Evolutionary conservation across 2,888 invertebrate species (phyloP).

Genomic region (Nudaria mundana): DNA sequence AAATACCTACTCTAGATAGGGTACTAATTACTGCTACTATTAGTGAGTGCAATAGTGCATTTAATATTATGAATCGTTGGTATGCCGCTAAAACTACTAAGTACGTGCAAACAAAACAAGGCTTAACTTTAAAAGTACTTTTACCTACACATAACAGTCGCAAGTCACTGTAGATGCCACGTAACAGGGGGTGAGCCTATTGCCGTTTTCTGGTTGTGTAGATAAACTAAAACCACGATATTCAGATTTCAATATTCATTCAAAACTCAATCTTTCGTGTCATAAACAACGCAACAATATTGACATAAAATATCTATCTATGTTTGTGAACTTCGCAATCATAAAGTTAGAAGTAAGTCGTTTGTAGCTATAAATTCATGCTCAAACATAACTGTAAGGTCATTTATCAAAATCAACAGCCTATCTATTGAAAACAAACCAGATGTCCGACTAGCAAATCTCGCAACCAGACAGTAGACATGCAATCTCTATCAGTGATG

Average conservation of each 20-base stretch:
- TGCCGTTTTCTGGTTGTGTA: no score
- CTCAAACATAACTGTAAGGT: slow-evolving; percentile 15
- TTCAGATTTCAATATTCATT: neutral
- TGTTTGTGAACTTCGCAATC: slow-evolving; percentile 8
- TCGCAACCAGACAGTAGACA: slow-evolving; percentile 17
- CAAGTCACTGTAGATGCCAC: no score
- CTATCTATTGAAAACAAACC: slow-evolving; percentile 32
- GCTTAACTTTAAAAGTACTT: no score
- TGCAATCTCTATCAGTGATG: slow-evolving; percentile 16
- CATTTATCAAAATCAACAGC: slow-evolving; percentile 32
- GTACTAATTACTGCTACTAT: slow-evolving; percentile 35
- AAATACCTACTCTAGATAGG: no score
- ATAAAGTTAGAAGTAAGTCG: slow-evolving; percentile 10
- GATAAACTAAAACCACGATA: neutral
- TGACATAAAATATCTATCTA: slow-evolving; percentile 13
- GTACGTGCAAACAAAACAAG: neutral
- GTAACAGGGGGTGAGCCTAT: no score
- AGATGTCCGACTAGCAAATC: slow-evolving; percentile 18
- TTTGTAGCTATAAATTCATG: slow-evolving; percentile 25
- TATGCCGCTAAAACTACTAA: slow-evolving; percentile 33
- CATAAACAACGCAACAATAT: slow-evolving; percentile 3
- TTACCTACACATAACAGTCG: no score
- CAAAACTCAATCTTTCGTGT: neutral
- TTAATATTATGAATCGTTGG: slow-evolving; percentile 32
- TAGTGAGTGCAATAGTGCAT: slow-evolving; percentile 41